Base-by-base conservation (phyloP, 1,140 invertebrate species). In the Bombus cullumanus region DNA sequence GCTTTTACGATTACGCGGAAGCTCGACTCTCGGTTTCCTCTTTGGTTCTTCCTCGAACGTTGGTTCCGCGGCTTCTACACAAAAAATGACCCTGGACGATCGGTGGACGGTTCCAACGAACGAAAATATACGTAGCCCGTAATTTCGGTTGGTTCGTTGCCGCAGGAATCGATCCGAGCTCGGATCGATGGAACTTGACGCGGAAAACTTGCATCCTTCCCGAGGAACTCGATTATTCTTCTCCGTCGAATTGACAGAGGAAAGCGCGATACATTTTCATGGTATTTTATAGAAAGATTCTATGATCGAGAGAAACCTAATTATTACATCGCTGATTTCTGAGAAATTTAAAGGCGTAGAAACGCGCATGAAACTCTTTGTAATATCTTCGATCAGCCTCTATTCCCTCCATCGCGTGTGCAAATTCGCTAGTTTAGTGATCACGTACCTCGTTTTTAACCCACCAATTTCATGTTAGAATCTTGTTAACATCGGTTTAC, bases 41-140 rank as follows among this genome's bases (percentile, higher is more conserved):
- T 37, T 39, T n/a, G 59, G 18, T 62, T 41, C 62, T 78, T 78
- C 62, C 76, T 78, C 34, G 76, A n/a, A 78, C 76, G n/a, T 62
- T 4, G 76, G 31, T 78, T 18, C 39, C 15, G 12, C 12, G 39
- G 64, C 41, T 79, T 13, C 41, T 68, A 31, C 9, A 53, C 66
- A 79, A 79, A 68, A 22, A 79, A 41, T n/a, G n/a, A 13, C 18
- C 47, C 47, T 62, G 39, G 62, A 15, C 28, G 57, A 39, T 62
- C 59, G 76, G 31, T 59, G 53, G 53, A 68, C 62, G 62, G 41
- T 34, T 68, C 41, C 41, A 10, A 64, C 25, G 39, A 53, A 47
- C 64, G 64, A 79, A 68, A 79, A 79, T 79, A 79, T 37, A 41
- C 18, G 25, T 37, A 6, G 34, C 22, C 8, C 8, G 69, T 71